Conservation (phyloP, 92 coral and sea anemone genomes). For the Paramuricea clavata region DNA sequence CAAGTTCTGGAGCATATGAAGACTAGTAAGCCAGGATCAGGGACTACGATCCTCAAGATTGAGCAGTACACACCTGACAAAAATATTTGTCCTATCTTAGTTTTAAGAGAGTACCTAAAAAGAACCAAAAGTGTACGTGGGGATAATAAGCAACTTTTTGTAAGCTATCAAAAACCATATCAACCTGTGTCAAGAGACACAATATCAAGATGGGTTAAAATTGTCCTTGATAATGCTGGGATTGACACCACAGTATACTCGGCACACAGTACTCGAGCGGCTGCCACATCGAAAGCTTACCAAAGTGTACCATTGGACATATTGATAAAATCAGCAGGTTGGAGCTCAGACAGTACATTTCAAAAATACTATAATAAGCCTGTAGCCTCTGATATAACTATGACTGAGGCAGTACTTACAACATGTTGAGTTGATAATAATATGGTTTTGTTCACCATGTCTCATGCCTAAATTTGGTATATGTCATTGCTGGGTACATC, state of each 20-base stretch:
- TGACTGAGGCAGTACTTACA: conserved; percentile 18
- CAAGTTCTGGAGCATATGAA: conserved; percentile 69
- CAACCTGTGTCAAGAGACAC: conserved; percentile 60
- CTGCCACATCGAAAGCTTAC: conserved; percentile 15
- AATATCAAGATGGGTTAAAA: conserved; percentile 49
- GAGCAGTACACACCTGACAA: conserved; percentile 60
- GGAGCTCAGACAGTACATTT: conserved; percentile 7
- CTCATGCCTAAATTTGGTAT: too few relatives aligned
- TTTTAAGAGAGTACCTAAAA: conserved; percentile 2
- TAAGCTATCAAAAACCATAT: conserved; percentile 54
- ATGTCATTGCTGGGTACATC: conserved; percentile 13
- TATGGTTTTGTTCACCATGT: too few relatives aligned
- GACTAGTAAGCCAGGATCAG: conserved; percentile 69
- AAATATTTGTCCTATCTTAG: conserved; percentile 24
- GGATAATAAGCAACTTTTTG: conserved; percentile 27
- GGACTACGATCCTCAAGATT: conserved; percentile 47
- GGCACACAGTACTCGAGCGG: conserved; percentile 46
- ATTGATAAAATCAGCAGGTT: background rate
- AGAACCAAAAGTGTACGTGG: conserved; percentile 9
- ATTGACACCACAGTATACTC: conserved; percentile 44
- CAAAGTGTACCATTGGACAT: background rate
- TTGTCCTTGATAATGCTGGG: conserved; percentile 40
- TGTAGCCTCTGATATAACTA: background rate
- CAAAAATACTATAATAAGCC: conserved; percentile 1
- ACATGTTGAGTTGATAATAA: too few relatives aligned